Evolutionary conservation across 2,113 vertebrate species (phyloP), one percentile per base, ranked within the genome.

Genomic region (Cavia porcellus): DNA sequence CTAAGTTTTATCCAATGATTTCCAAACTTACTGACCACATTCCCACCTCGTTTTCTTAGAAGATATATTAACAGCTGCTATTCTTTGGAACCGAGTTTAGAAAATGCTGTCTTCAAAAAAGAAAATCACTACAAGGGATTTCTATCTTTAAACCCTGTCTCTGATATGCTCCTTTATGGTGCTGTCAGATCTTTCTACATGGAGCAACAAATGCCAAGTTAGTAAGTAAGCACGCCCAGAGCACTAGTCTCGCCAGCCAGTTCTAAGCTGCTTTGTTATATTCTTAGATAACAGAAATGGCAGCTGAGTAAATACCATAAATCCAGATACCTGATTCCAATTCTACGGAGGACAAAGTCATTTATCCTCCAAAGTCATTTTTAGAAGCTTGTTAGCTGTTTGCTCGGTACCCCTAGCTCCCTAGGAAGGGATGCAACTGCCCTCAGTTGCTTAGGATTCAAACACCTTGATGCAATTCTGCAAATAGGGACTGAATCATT

Each of bases 231-330:
- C 3, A 1, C 68, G 77, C 86, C 79, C 75, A 0, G 1, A 93
- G 64, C 19, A 0, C 30, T 89, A 20, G 92, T 68, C 72, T 59
- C 72, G 92, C 70, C 55, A 32, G 92, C 72, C 77, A 93, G 70
- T 75, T 83, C 83, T 52, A 74, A 95, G 87, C 77, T 95, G 88
- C 70, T 94, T 72, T 30, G 35, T 25, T 89, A 72, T 97, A 95
- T 96, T 95, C 96, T 98, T 66, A 97, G 77, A 86, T 45, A 92
- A 86, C 22, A 86, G 91, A 89, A 97, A 97, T 45, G 96, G 89
- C 90, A 81, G 91, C 0, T 74, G 74, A 80, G 72, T 95, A 97
- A 97, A 96, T 95, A 87, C 28, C 86, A 50, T 70, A 86, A 90
- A 75, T 92, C 89, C 0, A 95, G 74, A 80, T 17, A 35, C 52